phyloP scores from a whole-genome alignment of 2,888 invertebrate genomes.

The Kryphioiulus occultus region DNA sequence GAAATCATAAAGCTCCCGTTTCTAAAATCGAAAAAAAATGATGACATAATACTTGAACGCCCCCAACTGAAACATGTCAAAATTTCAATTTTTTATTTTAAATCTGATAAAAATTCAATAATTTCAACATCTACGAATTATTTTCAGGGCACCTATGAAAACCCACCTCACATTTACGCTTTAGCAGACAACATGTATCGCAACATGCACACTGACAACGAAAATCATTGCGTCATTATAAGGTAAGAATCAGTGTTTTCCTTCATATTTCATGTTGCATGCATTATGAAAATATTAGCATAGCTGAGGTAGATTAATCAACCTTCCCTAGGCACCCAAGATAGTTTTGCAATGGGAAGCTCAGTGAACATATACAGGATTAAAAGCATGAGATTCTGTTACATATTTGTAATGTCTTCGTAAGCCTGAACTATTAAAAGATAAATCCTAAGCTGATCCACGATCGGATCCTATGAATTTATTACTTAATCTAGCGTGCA shows the following conservation, averaged over 20 bases:
- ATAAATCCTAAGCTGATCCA: neutral
- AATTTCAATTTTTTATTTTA: too few species aligned
- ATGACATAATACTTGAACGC: too few species aligned
- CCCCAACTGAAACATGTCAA: too few species aligned
- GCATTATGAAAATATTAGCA: too few species aligned
- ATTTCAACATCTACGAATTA: too few species aligned
- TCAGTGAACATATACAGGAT: neutral
- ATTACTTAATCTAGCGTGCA: neutral
- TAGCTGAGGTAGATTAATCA: too few species aligned
- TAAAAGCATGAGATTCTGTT: neutral
- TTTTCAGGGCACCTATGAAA: conserved; percentile 72
- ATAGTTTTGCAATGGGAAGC: neutral
- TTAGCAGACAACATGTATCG: conserved; percentile 75
- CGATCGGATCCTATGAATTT: neutral
- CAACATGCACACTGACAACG: conserved; percentile 74
- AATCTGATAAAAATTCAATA: too few species aligned
- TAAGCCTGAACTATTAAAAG: neutral
- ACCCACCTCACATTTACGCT: conserved; percentile 75
- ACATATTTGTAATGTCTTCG: neutral
- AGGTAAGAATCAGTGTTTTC: conserved; percentile 64
- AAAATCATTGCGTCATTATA: conserved; percentile 76
- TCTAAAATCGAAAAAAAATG: too few species aligned
- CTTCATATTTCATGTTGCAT: neutral
- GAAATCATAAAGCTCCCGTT: too few species aligned
- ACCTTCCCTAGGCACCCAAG: neutral